Evolutionary conservation across 2,113 vertebrate species (phyloP), one percentile per base, ranked within the genome.

Genomic region (Electrona antarctica): DNA sequence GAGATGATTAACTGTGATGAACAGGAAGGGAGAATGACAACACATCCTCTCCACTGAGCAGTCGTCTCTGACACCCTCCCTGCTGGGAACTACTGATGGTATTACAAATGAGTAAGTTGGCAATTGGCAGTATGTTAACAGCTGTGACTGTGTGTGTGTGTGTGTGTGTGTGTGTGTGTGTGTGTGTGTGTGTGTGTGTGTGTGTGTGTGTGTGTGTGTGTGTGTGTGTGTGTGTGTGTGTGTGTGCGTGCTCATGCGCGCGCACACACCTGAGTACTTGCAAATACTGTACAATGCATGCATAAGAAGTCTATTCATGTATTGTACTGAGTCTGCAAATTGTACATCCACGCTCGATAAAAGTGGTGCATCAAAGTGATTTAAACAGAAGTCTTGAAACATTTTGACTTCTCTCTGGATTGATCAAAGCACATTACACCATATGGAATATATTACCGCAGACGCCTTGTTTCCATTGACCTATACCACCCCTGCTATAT

Each of bases 381-480:
- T 51, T 7, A 3, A 71, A 77, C 62, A 76, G 60, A 64, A 54
- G 56, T 74, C 75, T 55, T 73, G 54, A 57, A 61, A 68, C 59
- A 62, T 83, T 79, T 64, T 55, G 49, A 67, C 71, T 80, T 51
- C 62, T 61, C 61, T 69, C 55, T 15, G 45, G 54, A 65, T 13
- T 76, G 82, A 88, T 87, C 66, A 87, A 88, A 85, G 83, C 11
- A 14, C 62, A 28, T 41, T 46, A 54, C 47, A 65, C 61, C 90
- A 91, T 87, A 69, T 87, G 88, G 82, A 60, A 81, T 72, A 33
- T 62, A 75, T 93, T 86, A 87, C 57, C 66, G 72, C 69, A 13
- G 57, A 73, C 41, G 60, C 74, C 64, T 66, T 67, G 72, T 75
- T 87, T 87, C 83, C 73, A 55, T 64, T 65, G 79, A 84, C 69